phyloP scores from a whole-genome alignment of 2,888 invertebrate species.

The Eupithecia tripunctaria region DNA sequence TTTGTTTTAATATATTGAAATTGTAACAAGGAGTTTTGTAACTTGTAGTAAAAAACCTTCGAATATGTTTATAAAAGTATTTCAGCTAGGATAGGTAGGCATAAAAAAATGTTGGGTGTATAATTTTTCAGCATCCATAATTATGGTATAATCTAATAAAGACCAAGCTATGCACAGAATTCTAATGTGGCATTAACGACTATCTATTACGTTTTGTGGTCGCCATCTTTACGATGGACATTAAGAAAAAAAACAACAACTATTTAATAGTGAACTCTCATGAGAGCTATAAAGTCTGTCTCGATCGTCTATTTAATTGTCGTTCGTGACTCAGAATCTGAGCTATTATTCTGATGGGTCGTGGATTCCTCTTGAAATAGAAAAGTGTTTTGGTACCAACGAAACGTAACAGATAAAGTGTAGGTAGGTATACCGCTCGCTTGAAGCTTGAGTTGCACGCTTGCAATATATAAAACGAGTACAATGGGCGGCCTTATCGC shows the following conservation, averaged over 20 bases:
- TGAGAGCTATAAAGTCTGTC: constrained; percentile 26
- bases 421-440: too few relatives aligned
- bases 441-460: background rate
- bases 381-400: constrained; percentile 47
- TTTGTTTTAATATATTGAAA: background rate
- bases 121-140: background rate
- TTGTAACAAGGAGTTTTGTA: background rate
- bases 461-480: too few relatives aligned
- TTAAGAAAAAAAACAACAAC: constrained; percentile 15
- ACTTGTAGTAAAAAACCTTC: background rate
- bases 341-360: constrained; percentile 3
- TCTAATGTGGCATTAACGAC: background rate
- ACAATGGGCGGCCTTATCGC: too few relatives aligned
- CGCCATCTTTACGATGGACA: constrained; percentile 7
- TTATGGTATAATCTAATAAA: background rate
- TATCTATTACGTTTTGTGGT: background rate
- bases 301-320: constrained; percentile 36
- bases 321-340: constrained; percentile 37
- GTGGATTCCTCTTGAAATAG: constrained; percentile 35
- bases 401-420: background rate
- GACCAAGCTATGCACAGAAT: background rate
- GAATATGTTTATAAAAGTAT: background rate
- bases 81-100: background rate
- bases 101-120: background rate
- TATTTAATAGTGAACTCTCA: constrained; percentile 1